Percentiles rank a stretch among this genome's conserved stretches.
Conservation (phyloP, 2,888 invertebrate genomes). For the Poecilus cupreus region DNA sequence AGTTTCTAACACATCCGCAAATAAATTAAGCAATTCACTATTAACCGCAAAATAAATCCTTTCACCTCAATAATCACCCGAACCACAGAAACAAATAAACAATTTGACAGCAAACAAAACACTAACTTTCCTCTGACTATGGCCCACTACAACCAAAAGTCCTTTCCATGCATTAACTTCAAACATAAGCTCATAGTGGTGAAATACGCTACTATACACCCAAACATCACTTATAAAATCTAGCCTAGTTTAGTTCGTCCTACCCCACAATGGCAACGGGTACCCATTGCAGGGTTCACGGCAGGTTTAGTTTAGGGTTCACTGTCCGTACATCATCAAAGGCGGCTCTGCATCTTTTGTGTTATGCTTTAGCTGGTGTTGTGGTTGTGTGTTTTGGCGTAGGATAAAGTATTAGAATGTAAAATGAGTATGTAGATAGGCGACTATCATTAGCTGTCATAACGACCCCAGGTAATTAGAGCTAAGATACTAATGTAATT, state of each 20-base stretch:
- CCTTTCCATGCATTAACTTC: not conserved
- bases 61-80: too few species aligned
- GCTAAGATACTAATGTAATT: not conserved
- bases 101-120: not conserved
- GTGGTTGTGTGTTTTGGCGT: not conserved
- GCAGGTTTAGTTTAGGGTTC: not conserved
- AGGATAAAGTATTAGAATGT: not conserved
- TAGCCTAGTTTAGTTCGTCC: not conserved
- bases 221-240: not conserved
- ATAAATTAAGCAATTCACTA: too few species aligned
- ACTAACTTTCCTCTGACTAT: not conserved
- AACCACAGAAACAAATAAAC: not conserved
- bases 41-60: too few species aligned
- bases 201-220: not conserved
- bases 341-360: not conserved
- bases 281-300: not conserved
- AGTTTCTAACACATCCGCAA: too few species aligned
- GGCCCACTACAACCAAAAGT: not conserved
- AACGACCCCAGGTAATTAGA: not conserved
- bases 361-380: not conserved
- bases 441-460: not conserved
- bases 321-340: not conserved
- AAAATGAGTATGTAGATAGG: slow-evolving; percentile 31
- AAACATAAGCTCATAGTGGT: not conserved
- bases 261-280: not conserved